Evolutionary conservation across 2,113 vertebrate species (phyloP).

Genomic region (Ahaetulla prasina): DNA sequence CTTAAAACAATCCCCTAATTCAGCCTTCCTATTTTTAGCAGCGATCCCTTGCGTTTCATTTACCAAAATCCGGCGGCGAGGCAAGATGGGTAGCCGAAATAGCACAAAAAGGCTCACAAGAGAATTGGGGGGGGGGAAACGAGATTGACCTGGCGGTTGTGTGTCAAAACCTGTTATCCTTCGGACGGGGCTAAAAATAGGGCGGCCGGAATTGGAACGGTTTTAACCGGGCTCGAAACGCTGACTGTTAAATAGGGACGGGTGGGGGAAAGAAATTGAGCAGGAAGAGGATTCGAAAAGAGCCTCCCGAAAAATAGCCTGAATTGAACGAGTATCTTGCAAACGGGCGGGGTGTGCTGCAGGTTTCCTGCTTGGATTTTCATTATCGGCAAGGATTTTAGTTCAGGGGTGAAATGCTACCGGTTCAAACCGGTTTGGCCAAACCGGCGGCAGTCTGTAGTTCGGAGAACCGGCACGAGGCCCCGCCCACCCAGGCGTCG

Average conservation of each 20-base stretch:
- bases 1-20: background rate
- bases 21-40: background rate
- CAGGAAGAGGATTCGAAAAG: background rate
- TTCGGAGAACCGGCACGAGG: no score
- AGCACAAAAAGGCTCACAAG: background rate
- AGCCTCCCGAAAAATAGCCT: background rate
- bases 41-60: background rate
- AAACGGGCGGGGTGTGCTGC: background rate
- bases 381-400: background rate
- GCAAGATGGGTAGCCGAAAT: background rate
- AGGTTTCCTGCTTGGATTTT: background rate
- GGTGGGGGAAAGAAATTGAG: background rate
- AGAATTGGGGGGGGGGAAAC: background rate
- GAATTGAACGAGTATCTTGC: background rate
- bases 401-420: no score
- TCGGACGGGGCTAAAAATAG: background rate
- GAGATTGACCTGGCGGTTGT: background rate
- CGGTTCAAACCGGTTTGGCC: no score
- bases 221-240: background rate
- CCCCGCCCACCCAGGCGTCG: no score
- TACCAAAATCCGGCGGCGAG: background rate
- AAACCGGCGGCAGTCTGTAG: no score
- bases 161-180: background rate
- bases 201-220: background rate
- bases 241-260: background rate